These are phyloP conservation scores for Chrysolina oricalcia DNA, from an alignment of 2,888 invertebrate genomes.

Conservation along the genomic window DNA sequence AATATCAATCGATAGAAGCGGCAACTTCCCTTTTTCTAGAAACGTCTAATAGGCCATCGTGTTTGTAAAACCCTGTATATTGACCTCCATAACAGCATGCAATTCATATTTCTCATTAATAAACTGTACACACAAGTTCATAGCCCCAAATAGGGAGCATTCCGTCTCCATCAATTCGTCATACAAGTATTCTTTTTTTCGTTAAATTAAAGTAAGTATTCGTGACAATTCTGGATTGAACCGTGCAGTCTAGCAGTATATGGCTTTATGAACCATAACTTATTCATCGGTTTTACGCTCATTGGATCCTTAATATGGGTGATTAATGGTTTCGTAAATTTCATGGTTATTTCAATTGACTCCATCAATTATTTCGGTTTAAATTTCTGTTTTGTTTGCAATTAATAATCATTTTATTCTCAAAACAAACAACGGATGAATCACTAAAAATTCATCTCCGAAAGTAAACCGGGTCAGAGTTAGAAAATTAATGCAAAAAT, in stretches of 20 bases:
- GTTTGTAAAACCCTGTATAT: too few species aligned
- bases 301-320: constrained; percentile 17
- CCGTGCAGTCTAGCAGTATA: constrained; percentile 27
- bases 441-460: not conserved
- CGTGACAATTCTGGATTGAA: constrained; percentile 19
- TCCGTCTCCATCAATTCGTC: not conserved
- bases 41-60: too few species aligned
- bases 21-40: too few species aligned
- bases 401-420: not conserved
- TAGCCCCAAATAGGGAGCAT: not conserved
- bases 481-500: too few species aligned
- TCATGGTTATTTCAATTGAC: constrained; percentile 24
- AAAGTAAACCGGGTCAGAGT: too few species aligned
- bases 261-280: constrained; percentile 15
- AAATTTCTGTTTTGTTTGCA: constrained; percentile 8
- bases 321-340: constrained; percentile 26
- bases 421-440: not conserved
- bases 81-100: too few species aligned
- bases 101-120: not conserved
- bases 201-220: not conserved
- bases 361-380: constrained; percentile 4
- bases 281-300: constrained; percentile 20
- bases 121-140: not conserved
- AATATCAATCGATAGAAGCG: too few species aligned
- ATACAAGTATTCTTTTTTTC: not conserved